Percentiles rank a stretch among this genome's conserved stretches.
phyloP scores from a whole-genome alignment of 2,888 invertebrate species.

The Hypolimnas misippus region DNA sequence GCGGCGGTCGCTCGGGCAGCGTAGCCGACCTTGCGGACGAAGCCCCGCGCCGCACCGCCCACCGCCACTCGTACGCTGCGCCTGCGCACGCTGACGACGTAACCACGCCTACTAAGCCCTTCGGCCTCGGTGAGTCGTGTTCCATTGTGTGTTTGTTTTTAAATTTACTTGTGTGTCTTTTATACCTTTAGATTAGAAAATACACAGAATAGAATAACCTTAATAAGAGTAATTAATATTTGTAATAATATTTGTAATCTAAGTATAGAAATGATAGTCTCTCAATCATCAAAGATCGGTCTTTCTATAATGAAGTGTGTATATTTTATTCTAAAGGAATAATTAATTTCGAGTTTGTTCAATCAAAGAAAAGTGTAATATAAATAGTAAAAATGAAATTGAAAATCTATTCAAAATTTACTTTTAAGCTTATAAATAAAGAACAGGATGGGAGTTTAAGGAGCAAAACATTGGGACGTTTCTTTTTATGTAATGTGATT shows the following conservation, averaged over 20 bases:
- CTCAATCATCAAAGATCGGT: too few relatives aligned
- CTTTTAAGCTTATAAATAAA: constrained; percentile 14
- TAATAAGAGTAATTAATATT: too few relatives aligned
- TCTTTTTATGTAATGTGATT: constrained; percentile 28
- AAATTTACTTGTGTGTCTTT: too few relatives aligned
- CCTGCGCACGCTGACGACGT: constrained; percentile 80
- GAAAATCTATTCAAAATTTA: background rate
- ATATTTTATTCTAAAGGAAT: constrained; percentile 6
- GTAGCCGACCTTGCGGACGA: constrained; percentile 92
- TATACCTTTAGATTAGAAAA: too few relatives aligned
- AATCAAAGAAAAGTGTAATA: background rate
- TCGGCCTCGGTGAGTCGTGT: constrained; percentile 90
- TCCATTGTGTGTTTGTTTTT: background rate
- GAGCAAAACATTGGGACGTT: constrained; percentile 6
- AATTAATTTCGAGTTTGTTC: background rate
- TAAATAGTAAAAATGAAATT: background rate
- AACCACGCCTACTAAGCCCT: constrained; percentile 88
- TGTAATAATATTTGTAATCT: too few relatives aligned
- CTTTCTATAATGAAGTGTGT: too few relatives aligned
- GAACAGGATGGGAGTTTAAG: constrained; percentile 11
- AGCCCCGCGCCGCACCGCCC: constrained; percentile 68
- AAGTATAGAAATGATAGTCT: too few relatives aligned
- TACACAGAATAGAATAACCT: too few relatives aligned
- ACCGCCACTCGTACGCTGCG: constrained; percentile 85
- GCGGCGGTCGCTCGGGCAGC: constrained; percentile 90